Evolutionary conservation across 23 tunicate genomes (phyloP).

Genomic region (Halocynthia aurantium): DNA sequence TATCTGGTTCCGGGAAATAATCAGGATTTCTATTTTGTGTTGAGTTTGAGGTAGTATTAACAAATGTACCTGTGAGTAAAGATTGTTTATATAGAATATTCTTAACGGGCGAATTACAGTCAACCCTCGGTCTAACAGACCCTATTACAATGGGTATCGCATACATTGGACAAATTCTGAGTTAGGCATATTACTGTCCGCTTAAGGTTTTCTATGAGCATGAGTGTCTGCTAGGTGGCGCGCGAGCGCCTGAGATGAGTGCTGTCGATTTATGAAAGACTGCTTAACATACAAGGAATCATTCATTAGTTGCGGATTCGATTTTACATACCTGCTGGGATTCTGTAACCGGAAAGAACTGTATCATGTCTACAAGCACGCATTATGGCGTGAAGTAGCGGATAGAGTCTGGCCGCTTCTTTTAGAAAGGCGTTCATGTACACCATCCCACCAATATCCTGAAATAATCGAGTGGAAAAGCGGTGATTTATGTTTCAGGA

Average conservation of each 20-base stretch:
- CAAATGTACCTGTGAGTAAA: conserved; percentile 2
- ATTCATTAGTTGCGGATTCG: too few species aligned
- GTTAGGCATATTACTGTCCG: too few species aligned
- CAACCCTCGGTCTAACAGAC: too few species aligned
- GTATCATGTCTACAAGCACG: conserved; percentile 6
- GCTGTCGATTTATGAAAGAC: too few species aligned
- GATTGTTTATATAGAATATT: too few species aligned
- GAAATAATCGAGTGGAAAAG: not conserved
- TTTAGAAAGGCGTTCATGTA: conserved; percentile 14
- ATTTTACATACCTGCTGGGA: conserved; percentile 7
- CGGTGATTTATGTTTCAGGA: not conserved
- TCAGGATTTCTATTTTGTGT: conserved; percentile 5
- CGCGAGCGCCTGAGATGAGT: too few species aligned
- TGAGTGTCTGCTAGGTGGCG: too few species aligned
- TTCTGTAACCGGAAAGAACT: conserved; percentile 12
- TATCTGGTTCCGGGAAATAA: conserved; percentile 16
- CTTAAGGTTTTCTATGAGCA: too few species aligned
- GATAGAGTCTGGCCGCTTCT: conserved; percentile 12
- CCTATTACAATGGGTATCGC: too few species aligned
- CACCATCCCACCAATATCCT: conserved; percentile 4
- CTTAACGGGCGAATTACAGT: too few species aligned
- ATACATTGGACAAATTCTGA: too few species aligned
- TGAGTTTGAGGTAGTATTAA: conserved; percentile 8
- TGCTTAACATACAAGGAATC: too few species aligned
- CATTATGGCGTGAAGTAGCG: not conserved